Conservation (phyloP, 2,113 vertebrate genomes). For the Tichodroma muraria region DNA sequence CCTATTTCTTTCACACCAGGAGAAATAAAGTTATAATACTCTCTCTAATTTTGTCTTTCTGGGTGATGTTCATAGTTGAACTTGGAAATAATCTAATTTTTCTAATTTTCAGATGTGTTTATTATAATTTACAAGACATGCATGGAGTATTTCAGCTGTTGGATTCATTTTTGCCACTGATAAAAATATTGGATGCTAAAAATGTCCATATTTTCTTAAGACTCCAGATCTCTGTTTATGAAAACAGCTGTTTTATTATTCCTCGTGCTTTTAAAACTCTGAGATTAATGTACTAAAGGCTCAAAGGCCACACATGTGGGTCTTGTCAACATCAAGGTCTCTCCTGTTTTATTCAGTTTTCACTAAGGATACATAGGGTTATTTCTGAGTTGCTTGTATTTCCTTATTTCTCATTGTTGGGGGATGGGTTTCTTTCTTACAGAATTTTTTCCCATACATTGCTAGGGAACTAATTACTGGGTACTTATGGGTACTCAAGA, state of each 20-base stretch:
- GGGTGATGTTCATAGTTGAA: neutral
- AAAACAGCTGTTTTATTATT: neutral
- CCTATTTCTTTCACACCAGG: neutral
- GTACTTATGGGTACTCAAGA: no score
- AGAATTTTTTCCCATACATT: no score
- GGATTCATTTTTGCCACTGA: neutral
- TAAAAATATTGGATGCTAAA: neutral
- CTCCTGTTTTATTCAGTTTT: neutral
- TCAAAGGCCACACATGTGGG: neutral
- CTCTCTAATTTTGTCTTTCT: neutral
- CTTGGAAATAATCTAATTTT: neutral
- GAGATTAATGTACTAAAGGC: neutral
- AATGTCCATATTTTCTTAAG: neutral
- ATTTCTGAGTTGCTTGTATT: neutral
- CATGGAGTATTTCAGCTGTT: neutral
- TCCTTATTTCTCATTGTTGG: neutral
- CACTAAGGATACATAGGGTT: neutral
- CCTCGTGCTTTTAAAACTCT: neutral
- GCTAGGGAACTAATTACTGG: no score
- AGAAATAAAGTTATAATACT: neutral
- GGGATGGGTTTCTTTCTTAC: no score
- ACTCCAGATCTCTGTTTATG: neutral
- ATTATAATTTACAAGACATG: neutral
- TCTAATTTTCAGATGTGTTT: neutral
- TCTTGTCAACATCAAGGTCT: neutral